Evolutionary conservation across 2,113 vertebrate genomes (phyloP).

Genomic region (Ageneiosus marmoratus): DNA sequence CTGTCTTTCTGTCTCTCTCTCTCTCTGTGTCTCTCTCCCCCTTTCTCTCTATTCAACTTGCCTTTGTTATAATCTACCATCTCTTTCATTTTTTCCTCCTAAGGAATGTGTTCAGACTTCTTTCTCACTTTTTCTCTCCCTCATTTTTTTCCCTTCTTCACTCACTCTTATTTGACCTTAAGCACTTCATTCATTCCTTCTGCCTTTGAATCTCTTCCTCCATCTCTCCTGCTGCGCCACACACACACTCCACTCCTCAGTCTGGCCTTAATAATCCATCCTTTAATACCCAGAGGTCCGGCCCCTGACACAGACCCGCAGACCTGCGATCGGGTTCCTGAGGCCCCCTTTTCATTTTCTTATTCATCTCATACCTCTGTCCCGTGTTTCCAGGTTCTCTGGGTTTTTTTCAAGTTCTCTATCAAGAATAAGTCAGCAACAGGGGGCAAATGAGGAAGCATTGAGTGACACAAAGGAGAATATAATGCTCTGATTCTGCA

Average conservation of each 20-base stretch:
- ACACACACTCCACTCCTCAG: slow-evolving; percentile 49
- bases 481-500: not conserved
- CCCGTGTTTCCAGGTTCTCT: slow-evolving; percentile 24
- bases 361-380: slow-evolving; percentile 24
- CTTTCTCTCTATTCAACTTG: not conserved
- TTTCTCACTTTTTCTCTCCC: slow-evolving; percentile 1
- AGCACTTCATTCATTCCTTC: slow-evolving; percentile 20
- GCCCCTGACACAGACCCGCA: slow-evolving; percentile 33
- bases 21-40: too few species aligned
- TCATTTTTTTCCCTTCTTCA: not conserved
- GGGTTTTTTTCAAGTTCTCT: not conserved
- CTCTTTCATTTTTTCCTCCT: slow-evolving; percentile 15
- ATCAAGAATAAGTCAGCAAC: slow-evolving; percentile 25
- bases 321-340: slow-evolving; percentile 50
- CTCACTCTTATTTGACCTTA: slow-evolving; percentile 21
- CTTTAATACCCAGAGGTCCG: slow-evolving; percentile 52
- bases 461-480: slow-evolving; percentile 6
- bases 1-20: too few species aligned
- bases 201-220: slow-evolving; percentile 21
- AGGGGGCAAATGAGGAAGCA: slow-evolving; percentile 31
- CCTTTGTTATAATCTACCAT: slow-evolving; percentile 4
- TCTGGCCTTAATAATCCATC: slow-evolving; percentile 53
- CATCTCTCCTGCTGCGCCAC: slow-evolving; percentile 41
- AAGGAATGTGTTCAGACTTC: slow-evolving; percentile 16
- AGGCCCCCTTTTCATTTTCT: slow-evolving; percentile 36